Evolutionary conservation across 2,113 vertebrate species (phyloP).

Genomic region (Oceanites oceanicus): DNA sequence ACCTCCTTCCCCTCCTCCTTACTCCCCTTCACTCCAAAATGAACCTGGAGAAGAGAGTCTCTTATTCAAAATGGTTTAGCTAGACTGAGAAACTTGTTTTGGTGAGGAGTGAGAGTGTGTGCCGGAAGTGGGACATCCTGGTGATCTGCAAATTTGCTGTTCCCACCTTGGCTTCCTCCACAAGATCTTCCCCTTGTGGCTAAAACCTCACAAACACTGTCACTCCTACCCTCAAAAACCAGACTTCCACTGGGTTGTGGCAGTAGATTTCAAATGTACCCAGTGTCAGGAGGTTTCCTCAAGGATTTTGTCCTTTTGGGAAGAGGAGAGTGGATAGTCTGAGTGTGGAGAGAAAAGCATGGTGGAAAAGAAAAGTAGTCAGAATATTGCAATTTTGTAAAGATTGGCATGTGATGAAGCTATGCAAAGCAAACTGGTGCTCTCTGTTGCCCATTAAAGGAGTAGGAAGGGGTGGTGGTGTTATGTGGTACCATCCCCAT

Average conservation of each 20-base stretch:
- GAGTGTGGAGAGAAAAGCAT: neutral
- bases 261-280: neutral
- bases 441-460: neutral
- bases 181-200: neutral
- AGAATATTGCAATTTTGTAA: neutral
- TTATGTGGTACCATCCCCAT: neutral
- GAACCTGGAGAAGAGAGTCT: neutral
- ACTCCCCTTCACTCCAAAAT: neutral
- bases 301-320: neutral
- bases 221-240: neutral
- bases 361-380: neutral
- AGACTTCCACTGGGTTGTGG: no score
- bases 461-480: neutral
- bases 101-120: neutral
- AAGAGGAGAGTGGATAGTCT: neutral
- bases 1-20: neutral
- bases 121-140: fast-evolving
- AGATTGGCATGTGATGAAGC: neutral
- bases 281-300: neutral
- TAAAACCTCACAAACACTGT: neutral
- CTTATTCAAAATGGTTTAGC: neutral
- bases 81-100: neutral
- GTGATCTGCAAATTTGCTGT: neutral
- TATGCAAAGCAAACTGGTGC: neutral
- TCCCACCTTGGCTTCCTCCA: neutral